phyloP scores from a whole-genome alignment of 2,797 vertebrate genomes.

The Gallinago stenura region DNA sequence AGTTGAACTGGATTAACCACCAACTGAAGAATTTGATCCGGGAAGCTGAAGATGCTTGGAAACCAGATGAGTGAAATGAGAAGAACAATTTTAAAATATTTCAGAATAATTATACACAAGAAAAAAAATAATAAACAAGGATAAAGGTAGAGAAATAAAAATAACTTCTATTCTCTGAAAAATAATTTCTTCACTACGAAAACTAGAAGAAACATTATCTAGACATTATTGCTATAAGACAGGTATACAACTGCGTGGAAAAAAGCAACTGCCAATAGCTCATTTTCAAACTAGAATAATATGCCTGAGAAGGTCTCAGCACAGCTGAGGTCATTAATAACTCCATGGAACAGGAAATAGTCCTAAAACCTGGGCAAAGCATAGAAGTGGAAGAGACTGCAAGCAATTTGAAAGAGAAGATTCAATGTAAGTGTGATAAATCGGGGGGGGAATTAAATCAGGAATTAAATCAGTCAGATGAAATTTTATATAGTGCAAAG shows the following conservation, averaged over 20 bases:
- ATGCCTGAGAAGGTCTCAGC: background rate
- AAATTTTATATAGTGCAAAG: background rate
- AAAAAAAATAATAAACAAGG: background rate
- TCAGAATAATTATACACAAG: conserved; percentile 23
- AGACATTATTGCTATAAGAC: background rate
- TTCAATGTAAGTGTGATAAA: background rate
- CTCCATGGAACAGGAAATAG: background rate
- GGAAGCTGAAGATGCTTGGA: conserved; percentile 36
- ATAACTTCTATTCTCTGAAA: background rate
- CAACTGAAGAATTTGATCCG: conserved; percentile 33
- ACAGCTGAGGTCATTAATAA: background rate
- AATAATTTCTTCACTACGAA: background rate
- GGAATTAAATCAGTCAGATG: background rate
- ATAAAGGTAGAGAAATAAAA: background rate
- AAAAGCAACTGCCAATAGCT: background rate
- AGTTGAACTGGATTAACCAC: conserved; percentile 58
- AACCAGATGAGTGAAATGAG: conserved; percentile 45
- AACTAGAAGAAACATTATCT: background rate
- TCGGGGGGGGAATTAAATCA: fast-evolving
- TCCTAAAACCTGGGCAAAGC: background rate
- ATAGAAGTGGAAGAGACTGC: background rate
- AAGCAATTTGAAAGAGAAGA: background rate
- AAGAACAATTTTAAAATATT: conserved; percentile 7
- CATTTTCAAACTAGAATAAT: background rate
- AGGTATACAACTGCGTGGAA: background rate